These are phyloP conservation scores for Acropora yongei DNA, from an alignment of 64 coral and sea anemone species.

Conservation along the genomic window DNA sequence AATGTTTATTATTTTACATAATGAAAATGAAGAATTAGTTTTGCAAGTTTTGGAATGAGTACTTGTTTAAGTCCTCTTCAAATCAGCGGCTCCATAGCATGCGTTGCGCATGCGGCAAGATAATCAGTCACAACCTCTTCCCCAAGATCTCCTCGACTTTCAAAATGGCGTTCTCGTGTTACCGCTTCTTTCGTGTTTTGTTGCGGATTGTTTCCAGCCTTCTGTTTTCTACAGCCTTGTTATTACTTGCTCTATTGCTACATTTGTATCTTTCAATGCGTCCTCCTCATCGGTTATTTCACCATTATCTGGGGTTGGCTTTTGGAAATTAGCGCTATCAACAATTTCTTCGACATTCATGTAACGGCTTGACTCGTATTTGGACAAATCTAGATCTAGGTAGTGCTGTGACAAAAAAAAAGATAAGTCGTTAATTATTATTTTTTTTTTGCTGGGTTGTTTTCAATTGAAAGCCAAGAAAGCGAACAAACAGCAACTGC, in stretches of 20 bases:
- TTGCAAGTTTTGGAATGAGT: no score
- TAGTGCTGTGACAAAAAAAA: slow-evolving; percentile 41
- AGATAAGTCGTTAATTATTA: not conserved
- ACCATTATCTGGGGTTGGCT: not conserved
- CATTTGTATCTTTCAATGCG: not conserved
- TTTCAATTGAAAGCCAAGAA: not conserved
- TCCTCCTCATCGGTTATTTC: no score
- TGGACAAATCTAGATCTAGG: slow-evolving; percentile 61
- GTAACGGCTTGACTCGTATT: slow-evolving; percentile 52
- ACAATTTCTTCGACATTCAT: slow-evolving; percentile 60
- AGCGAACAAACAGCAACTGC: not conserved
- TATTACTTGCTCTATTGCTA: not conserved
- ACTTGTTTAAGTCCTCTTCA: not conserved
- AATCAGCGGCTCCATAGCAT: not conserved
- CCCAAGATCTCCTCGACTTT: no score
- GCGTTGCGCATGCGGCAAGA: not conserved
- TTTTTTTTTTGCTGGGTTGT: not conserved
- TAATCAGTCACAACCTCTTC: no score
- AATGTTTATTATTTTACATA: no score
- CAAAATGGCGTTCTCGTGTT: not conserved
- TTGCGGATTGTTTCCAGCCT: no score
- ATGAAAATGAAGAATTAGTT: no score
- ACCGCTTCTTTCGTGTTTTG: not conserved
- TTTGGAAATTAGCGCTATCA: not conserved
- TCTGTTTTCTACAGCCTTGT: not conserved